Evolutionary conservation across 2,113 vertebrate genomes (phyloP).

Genomic region (Arothron firmamentum): DNA sequence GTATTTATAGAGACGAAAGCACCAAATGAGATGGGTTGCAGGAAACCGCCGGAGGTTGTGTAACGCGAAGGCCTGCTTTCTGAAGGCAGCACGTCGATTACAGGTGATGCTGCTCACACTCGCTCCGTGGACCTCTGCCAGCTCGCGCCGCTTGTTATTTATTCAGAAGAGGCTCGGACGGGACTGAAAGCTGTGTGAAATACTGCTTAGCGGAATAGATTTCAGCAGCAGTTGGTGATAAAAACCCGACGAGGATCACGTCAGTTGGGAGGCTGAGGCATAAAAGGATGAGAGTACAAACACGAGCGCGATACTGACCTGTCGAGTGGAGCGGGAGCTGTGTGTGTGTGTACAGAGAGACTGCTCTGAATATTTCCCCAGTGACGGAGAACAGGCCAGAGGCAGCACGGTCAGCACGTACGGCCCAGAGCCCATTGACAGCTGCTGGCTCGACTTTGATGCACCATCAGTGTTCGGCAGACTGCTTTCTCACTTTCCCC

Average conservation of each 20-base stretch:
- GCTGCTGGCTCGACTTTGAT: constrained; percentile 71
- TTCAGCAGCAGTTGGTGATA: constrained; percentile 30
- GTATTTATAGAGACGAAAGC: constrained; percentile 60
- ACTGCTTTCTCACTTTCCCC: constrained; percentile 15
- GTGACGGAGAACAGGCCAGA: constrained; percentile 45
- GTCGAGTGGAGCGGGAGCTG: constrained; percentile 30
- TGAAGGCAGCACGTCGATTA: constrained; percentile 46
- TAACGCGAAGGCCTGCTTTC: constrained; percentile 50
- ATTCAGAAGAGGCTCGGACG: constrained; percentile 38
- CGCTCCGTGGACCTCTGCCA: constrained; percentile 35
- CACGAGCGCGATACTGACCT: constrained; percentile 44
- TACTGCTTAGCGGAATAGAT: background rate
- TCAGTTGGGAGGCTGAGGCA: constrained; percentile 36
- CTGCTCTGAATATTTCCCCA: constrained; percentile 58
- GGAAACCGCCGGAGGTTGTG: constrained; percentile 64
- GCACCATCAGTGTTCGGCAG: constrained; percentile 64
- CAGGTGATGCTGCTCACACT: constrained; percentile 41
- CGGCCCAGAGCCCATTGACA: constrained; percentile 67
- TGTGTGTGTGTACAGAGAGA: constrained; percentile 52
- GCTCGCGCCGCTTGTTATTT: constrained; percentile 51
- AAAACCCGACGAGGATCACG: constrained; percentile 31
- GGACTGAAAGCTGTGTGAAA: constrained; percentile 15
- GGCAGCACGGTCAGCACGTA: constrained; percentile 62
- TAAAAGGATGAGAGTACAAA: constrained; percentile 37
- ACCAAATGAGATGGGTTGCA: constrained; percentile 64